Evolutionary conservation across 2,797 vertebrate genomes (phyloP).

Genomic region (Alauda arvensis): DNA sequence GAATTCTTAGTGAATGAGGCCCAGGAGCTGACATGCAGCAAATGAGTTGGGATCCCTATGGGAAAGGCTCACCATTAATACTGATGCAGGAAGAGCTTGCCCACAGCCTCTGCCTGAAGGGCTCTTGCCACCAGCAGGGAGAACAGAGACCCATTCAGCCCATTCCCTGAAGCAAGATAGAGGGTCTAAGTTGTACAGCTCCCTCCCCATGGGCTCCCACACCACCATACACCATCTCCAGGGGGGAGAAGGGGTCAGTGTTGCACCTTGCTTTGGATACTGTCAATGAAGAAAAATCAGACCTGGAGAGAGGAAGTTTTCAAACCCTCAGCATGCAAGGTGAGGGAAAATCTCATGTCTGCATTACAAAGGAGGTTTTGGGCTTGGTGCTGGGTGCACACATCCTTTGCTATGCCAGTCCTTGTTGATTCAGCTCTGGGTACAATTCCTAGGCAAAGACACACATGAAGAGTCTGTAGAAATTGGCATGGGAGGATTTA

Average conservation of each 20-base stretch:
- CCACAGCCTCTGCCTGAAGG: background rate
- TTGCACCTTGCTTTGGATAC: background rate
- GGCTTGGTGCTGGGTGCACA: background rate
- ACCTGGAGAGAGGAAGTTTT: background rate
- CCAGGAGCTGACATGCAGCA: background rate
- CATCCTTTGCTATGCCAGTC: background rate
- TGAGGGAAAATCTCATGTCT: background rate
- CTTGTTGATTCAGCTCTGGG: background rate
- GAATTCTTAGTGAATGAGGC: background rate
- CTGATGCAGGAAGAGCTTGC: background rate
- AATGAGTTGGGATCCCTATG: background rate
- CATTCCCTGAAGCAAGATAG: background rate
- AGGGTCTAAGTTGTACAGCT: background rate
- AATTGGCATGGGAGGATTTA: background rate
- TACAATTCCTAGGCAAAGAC: background rate
- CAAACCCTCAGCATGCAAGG: background rate
- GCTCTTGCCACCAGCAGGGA: background rate
- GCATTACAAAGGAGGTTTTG: background rate
- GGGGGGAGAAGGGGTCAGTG: background rate
- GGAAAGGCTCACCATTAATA: background rate
- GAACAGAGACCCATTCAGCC: background rate
- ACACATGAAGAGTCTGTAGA: background rate
- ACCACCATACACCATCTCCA: no score
- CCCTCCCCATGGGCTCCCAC: background rate
- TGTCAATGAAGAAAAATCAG: background rate